A percentile compares a stretch with the other conserved stretches of the same genome.
These are phyloP conservation scores for Sarcophaga rosellei DNA, from an alignment of 2,888 invertebrate genomes.

Conservation along the genomic window DNA sequence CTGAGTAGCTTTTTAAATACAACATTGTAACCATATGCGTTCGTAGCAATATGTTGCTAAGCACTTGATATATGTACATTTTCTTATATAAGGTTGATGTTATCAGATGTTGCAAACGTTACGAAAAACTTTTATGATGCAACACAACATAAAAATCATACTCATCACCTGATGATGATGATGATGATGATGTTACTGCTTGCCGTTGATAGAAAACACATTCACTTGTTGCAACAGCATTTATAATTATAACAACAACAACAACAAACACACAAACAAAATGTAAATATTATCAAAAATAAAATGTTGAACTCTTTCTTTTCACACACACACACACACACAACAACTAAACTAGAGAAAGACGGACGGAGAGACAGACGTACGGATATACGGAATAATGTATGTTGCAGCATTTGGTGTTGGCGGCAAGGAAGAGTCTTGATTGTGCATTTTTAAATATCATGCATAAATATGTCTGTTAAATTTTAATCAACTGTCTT, in stretches of 20 bases:
- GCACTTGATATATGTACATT: background rate
- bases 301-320: slow-evolving; percentile 51
- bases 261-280: background rate
- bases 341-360: background rate
- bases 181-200: background rate
- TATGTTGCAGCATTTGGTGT: slow-evolving; percentile 26
- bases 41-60: background rate
- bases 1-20: too few relatives aligned
- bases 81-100: background rate
- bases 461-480: slow-evolving; percentile 63
- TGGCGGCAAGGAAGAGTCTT: slow-evolving; percentile 47
- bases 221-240: slow-evolving; percentile 65
- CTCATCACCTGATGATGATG: slow-evolving; percentile 10
- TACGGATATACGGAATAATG: slow-evolving; percentile 3
- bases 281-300: slow-evolving; percentile 27
- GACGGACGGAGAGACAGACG: background rate
- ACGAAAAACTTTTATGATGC: slow-evolving; percentile 13
- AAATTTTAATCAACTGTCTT: slow-evolving; percentile 65
- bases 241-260: too few relatives aligned
- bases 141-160: slow-evolving; percentile 6
- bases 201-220: slow-evolving; percentile 58
- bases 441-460: slow-evolving; percentile 25
- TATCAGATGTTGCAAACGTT: slow-evolving; percentile 21
- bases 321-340: slow-evolving; percentile 11
- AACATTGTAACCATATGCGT: too few relatives aligned